phyloP scores from a whole-genome alignment of 2,797 vertebrate species.

The Scarus forsteni region DNA sequence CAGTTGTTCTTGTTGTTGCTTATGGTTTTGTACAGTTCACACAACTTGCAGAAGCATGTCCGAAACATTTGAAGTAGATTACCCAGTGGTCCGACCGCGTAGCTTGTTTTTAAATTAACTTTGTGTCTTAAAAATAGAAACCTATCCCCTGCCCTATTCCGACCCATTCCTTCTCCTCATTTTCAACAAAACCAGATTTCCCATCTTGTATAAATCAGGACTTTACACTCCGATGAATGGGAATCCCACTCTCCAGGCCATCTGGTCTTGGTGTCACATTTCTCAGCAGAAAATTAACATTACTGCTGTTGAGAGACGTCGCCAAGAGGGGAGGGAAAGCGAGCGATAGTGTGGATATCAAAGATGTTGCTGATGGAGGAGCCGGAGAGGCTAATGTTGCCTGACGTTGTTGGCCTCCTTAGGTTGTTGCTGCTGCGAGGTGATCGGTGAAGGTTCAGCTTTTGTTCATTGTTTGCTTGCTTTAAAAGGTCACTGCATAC shows the following conservation, averaged over 20 bases:
- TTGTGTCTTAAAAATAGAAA: too few species aligned
- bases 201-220: constrained; percentile 38
- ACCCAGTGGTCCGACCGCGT: too few species aligned
- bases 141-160: too few species aligned
- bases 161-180: too few species aligned
- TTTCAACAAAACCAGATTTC: too few species aligned
- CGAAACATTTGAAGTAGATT: too few species aligned
- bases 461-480: constrained; percentile 30
- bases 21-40: too few species aligned
- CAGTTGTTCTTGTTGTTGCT: too few species aligned
- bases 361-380: constrained; percentile 11
- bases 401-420: background rate
- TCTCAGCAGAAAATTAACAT: constrained; percentile 60
- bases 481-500: constrained; percentile 15
- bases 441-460: constrained; percentile 37
- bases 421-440: constrained; percentile 27
- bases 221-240: constrained; percentile 43
- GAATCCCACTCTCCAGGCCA: constrained; percentile 53
- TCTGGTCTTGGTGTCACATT: constrained; percentile 68
- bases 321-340: constrained; percentile 24
- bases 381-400: constrained; percentile 3
- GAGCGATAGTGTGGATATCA: background rate
- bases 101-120: too few species aligned
- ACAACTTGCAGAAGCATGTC: too few species aligned
- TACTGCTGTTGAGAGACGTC: constrained; percentile 57